phyloP scores from a whole-genome alignment of 2,888 invertebrate genomes.

The Criorhina ranunculi region DNA sequence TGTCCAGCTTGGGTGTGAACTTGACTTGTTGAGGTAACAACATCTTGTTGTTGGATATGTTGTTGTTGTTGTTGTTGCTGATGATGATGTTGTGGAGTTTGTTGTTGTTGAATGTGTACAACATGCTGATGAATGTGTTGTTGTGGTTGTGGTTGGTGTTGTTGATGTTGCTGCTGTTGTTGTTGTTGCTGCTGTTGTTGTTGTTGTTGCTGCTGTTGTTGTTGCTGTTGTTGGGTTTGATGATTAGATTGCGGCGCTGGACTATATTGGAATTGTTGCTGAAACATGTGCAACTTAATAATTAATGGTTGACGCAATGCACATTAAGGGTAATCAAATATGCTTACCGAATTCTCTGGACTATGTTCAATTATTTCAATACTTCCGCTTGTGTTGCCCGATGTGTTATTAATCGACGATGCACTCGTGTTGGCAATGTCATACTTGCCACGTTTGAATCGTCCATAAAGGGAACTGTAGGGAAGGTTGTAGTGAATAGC shows the following conservation, averaged over 20 bases:
- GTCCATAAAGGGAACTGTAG: conserved; percentile 94
- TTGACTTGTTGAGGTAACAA: conserved; percentile 83
- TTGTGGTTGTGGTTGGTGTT: conserved; percentile 77
- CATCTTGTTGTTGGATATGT: conserved; percentile 83
- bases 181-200: conserved; percentile 78
- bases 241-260: conserved; percentile 79
- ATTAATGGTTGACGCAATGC: conserved; percentile 80
- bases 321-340: conserved; percentile 51
- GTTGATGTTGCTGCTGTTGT: conserved; percentile 78
- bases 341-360: conserved; percentile 84
- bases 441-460: conserved; percentile 94
- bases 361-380: conserved; percentile 84
- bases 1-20: conserved; percentile 80
- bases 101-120: conserved; percentile 82
- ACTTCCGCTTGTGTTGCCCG: conserved; percentile 83
- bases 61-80: conserved; percentile 82
- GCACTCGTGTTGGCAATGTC: conserved; percentile 85
- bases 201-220: conserved; percentile 81
- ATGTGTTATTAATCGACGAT: conserved; percentile 82
- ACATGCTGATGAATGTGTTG: conserved; percentile 83
- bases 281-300: conserved; percentile 84
- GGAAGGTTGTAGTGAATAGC: conserved; percentile 96
- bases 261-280: conserved; percentile 85
- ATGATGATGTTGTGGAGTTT: conserved; percentile 80
- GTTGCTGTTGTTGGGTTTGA: conserved; percentile 81